Evolutionary conservation across 2,888 invertebrate genomes (phyloP), one percentile per base, ranked within the genome.

Genomic region (Pyrgus malvae): DNA sequence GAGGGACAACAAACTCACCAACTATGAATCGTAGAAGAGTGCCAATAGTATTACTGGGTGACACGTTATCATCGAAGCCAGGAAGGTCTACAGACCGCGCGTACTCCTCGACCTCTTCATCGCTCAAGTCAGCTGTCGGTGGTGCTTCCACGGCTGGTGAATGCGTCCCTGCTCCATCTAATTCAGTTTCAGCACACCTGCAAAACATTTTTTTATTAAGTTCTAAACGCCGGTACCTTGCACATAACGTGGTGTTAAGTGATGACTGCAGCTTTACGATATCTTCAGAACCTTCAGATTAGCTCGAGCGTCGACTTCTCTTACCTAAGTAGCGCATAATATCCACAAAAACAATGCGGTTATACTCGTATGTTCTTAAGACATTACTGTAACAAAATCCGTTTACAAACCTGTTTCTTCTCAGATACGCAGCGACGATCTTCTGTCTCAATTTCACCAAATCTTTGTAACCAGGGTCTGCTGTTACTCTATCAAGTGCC

Each of bases 31-130:
- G 87, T 46, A 95, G 83, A 51, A 96, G 83, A 29, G 93, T 90
- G 46, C 92, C 92, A 53, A 96, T 95, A 45, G 91, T 93, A 78
- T 96, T 96, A 71, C 92, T 93, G 0, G 94, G 94, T 0, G 96
- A 96, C 23, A 95, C 93, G 72, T 95, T 96, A 71, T 96, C 96
- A 63, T 96, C 96, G 61, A 96, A 94, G 1, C 96, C 95, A 1
- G 95, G 95, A 31, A 96, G 87, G 78, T 95, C 95, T 0, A 95
- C 93, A 5, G 92, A 93, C 56, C 95, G 89, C 0, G 95, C 94
- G 91, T 94, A 95, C 44, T 94, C 91, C 69, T 96, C 95, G 66
- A 91, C 87, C 60, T 94, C 94, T 60, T 94, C 94, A 64, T 95
- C 94, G 42, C 94, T 94, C 55, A 92, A 91, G 61, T 94, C 94